A percentile compares a stretch with the other conserved stretches of the same genome.
phyloP scores from a whole-genome alignment of 2,113 vertebrate species.

The Lanius ludovicianus region DNA sequence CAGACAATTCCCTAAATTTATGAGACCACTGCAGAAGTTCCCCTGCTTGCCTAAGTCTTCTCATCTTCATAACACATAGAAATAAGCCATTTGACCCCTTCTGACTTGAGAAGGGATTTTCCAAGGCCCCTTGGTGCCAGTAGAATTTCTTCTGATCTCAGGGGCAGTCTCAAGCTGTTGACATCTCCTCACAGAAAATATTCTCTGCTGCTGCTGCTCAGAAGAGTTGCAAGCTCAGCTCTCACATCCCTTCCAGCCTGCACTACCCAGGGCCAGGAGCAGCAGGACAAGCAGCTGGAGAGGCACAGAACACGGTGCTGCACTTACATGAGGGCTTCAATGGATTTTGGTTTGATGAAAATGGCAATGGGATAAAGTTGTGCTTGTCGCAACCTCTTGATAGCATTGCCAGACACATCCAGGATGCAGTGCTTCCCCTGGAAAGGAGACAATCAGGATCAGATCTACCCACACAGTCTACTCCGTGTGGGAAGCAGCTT shows the following conservation, averaged over 20 bases:
- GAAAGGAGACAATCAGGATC: not conserved
- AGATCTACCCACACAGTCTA: not conserved
- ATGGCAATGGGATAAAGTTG: slow-evolving; percentile 97
- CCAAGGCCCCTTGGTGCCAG: not conserved
- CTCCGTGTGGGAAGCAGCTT: not conserved
- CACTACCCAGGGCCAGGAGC: not conserved
- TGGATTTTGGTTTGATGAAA: slow-evolving; percentile 99
- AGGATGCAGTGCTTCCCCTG: slow-evolving; percentile 99
- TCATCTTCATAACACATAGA: not conserved
- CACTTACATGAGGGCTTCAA: slow-evolving; percentile 97
- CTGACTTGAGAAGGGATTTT: not conserved
- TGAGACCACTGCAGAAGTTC: not conserved
- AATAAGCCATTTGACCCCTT: not conserved
- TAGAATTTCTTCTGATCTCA: not conserved
- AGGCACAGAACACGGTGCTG: not conserved
- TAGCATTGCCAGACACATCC: slow-evolving; percentile 97
- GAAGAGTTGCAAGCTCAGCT: not conserved
- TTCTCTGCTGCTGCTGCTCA: not conserved
- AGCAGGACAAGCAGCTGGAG: not conserved
- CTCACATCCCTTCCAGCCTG: not conserved
- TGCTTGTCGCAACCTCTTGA: slow-evolving; percentile 98
- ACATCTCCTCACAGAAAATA: not conserved
- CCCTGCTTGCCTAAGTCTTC: not conserved
- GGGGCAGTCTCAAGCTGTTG: not conserved
- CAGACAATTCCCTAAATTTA: not conserved